Evolutionary conservation across 2,113 vertebrate genomes (phyloP).

Genomic region (Lepisosteus oculatus): DNA sequence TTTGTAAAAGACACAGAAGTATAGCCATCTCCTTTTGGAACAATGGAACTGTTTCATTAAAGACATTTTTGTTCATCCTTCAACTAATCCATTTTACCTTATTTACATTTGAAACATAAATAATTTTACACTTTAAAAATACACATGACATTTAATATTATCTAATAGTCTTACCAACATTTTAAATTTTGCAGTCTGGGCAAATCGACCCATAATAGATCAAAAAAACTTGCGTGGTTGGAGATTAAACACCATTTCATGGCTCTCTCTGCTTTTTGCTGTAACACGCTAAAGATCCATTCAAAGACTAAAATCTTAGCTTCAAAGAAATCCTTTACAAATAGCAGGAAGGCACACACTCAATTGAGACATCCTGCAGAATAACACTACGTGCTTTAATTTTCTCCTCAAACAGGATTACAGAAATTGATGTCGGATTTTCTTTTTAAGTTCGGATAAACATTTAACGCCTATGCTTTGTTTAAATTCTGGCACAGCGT

Average conservation of each 20-base stretch:
- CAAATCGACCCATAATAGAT: no score
- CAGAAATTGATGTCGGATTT: neutral
- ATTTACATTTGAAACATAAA: no score
- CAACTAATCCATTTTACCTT: no score
- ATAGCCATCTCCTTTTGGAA: no score
- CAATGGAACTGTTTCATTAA: no score
- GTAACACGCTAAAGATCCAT: slow-evolving; percentile 16
- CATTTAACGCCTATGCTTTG: neutral
- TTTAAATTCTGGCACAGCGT: neutral
- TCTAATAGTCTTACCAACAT: no score
- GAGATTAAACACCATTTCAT: slow-evolving; percentile 21
- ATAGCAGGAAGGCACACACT: slow-evolving; percentile 24
- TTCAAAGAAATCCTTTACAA: slow-evolving; percentile 35
- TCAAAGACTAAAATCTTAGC: slow-evolving; percentile 26
- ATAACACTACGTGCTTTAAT: neutral
- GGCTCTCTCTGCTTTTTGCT: slow-evolving; percentile 21
- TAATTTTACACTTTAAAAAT: no score
- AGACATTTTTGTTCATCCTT: no score
- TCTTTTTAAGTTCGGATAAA: slow-evolving; percentile 10
- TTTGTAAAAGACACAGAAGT: no score
- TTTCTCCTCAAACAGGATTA: slow-evolving; percentile 1
- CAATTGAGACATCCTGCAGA: slow-evolving; percentile 26
- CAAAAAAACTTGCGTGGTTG: no score
- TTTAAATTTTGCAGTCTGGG: no score
- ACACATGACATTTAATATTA: no score